A percentile compares a stretch with the other conserved stretches of the same genome.
Evolutionary conservation across 2,797 vertebrate species (phyloP).

Genomic region (Falco rusticolus): DNA sequence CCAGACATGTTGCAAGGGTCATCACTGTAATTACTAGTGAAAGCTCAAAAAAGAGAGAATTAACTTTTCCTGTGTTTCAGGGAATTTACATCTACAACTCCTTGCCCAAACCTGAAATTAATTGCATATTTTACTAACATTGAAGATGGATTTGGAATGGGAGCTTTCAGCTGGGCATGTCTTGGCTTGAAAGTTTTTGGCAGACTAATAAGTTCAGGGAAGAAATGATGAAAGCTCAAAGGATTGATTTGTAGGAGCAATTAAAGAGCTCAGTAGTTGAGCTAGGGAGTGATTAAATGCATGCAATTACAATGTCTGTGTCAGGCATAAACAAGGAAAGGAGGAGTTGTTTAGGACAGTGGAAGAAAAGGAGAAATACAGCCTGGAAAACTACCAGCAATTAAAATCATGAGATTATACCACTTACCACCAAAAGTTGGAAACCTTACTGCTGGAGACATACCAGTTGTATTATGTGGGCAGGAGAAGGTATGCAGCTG

Average conservation of each 20-base stretch:
- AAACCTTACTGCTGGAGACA: neutral
- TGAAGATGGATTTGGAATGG: neutral
- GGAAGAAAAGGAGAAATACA: neutral
- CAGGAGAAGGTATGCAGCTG: neutral
- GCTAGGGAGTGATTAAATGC: neutral
- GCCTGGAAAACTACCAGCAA: neutral
- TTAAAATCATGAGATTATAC: neutral
- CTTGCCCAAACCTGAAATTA: neutral
- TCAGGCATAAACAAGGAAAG: neutral
- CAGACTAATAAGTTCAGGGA: constrained; percentile 2
- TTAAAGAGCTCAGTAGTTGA: neutral
- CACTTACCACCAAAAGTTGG: neutral
- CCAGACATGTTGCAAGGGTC: neutral
- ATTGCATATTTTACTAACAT: neutral
- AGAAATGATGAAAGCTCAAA: neutral
- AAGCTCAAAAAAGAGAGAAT: neutral
- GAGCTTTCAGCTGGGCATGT: neutral
- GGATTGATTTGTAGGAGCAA: neutral
- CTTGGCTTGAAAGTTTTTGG: constrained; percentile 1
- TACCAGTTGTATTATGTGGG: neutral
- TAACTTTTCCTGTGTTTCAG: neutral
- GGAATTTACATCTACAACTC: neutral
- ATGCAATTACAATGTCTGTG: neutral
- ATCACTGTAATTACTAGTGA: neutral
- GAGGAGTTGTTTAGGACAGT: neutral